These are phyloP conservation scores for Cyanistes caeruleus DNA, from an alignment of 2,113 vertebrate genomes.

Conservation along the genomic window DNA sequence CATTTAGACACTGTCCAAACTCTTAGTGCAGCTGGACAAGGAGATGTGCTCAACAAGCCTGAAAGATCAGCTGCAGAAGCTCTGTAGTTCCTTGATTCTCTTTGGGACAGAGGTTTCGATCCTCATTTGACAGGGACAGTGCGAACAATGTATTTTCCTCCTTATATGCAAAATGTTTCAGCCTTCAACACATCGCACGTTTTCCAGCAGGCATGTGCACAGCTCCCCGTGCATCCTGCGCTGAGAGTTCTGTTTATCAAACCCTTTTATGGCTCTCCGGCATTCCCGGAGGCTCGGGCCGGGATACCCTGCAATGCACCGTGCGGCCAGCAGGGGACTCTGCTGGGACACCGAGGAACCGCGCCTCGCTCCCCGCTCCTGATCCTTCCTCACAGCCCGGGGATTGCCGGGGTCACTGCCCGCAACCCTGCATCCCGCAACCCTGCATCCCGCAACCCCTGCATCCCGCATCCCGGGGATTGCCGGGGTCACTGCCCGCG, in stretches of 20 bases:
- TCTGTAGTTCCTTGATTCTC: background rate
- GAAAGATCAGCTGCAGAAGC: background rate
- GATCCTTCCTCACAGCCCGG: background rate
- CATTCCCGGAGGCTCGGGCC: background rate
- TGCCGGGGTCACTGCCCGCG: background rate
- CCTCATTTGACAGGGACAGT: background rate
- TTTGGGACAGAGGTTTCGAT: background rate
- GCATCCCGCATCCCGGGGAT: background rate
- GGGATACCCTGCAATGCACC: background rate
- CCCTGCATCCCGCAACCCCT: rapidly evolving
- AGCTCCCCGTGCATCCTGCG: background rate
- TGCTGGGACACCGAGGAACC: background rate
- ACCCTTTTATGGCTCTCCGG: background rate
- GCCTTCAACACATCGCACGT: background rate
- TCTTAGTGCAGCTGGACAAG: background rate
- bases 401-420: background rate
- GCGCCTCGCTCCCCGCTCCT: background rate
- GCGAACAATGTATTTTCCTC: background rate
- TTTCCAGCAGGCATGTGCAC: background rate
- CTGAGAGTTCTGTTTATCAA: background rate
- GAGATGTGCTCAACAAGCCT: background rate
- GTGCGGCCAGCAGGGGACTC: conserved; percentile 1
- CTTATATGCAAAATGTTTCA: background rate
- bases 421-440: background rate
- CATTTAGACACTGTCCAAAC: background rate